Percentiles rank a stretch among this genome's conserved stretches.
phyloP scores from a whole-genome alignment of 2,113 vertebrate genomes.

The Xiphophorus hellerii region DNA sequence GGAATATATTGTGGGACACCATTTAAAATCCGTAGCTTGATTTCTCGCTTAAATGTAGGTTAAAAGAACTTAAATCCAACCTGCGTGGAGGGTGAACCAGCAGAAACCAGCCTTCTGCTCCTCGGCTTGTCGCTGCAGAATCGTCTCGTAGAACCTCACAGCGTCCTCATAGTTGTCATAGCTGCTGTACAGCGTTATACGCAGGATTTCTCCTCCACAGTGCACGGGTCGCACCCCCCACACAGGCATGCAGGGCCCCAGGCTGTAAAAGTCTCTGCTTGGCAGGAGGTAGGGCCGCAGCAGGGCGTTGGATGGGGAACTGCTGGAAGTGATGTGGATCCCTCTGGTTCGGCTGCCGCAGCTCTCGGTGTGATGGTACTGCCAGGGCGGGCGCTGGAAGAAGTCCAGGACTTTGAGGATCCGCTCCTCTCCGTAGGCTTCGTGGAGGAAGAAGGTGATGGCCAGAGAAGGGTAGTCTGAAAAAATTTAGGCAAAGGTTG shows the following conservation, averaged over 20 bases:
- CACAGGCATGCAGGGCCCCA: constrained; percentile 89
- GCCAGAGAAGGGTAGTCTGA: constrained; percentile 87
- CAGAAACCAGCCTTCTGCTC: constrained; percentile 84
- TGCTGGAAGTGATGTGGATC: constrained; percentile 63
- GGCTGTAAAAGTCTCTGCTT: constrained; percentile 86
- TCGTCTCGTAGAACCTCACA: constrained; percentile 87
- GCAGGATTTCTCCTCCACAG: constrained; percentile 84
- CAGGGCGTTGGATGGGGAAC: constrained; percentile 33
- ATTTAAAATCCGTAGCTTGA: neutral
- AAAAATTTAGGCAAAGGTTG: constrained; percentile 15
- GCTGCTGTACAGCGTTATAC: constrained; percentile 88
- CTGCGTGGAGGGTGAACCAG: constrained; percentile 81
- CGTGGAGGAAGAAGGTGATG: constrained; percentile 88
- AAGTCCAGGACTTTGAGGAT: constrained; percentile 86
- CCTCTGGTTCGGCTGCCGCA: constrained; percentile 37
- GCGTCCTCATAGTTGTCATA: constrained; percentile 91
- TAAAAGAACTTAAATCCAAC: constrained; percentile 20
- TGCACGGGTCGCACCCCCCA: constrained; percentile 89
- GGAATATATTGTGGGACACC: neutral
- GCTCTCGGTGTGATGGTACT: constrained; percentile 78
- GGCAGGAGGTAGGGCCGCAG: constrained; percentile 67
- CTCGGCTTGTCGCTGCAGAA: constrained; percentile 83
- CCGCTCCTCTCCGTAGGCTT: constrained; percentile 85
- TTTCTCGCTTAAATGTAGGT: neutral
- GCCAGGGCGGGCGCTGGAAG: constrained; percentile 90